Percentiles rank a stretch among this genome's conserved stretches.
phyloP scores from a whole-genome alignment of 2,888 invertebrate species.

The Nebria brevicollis region DNA sequence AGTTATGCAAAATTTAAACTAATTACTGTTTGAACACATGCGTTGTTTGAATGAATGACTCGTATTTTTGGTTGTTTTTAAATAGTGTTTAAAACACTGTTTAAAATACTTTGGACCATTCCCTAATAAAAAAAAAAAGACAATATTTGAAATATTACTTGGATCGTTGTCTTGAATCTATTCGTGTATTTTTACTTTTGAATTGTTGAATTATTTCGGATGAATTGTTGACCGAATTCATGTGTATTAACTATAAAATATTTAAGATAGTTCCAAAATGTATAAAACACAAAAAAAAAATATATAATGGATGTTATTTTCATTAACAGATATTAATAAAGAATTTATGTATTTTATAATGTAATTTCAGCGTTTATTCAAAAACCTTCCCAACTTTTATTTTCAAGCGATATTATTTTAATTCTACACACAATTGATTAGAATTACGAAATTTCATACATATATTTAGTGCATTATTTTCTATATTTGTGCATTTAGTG shows the following conservation, averaged over 20 bases:
- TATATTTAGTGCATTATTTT: too few species aligned
- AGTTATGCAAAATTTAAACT: background rate
- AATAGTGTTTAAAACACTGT: background rate
- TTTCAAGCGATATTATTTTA: background rate
- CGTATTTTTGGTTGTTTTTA: background rate
- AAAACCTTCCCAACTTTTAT: background rate
- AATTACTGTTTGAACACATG: background rate
- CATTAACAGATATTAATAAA: constrained; percentile 45
- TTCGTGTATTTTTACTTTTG: background rate
- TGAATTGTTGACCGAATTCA: constrained; percentile 41
- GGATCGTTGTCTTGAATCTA: background rate
- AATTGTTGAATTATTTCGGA: constrained; percentile 18
- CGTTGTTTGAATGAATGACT: background rate
- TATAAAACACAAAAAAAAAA: constrained; percentile 40
- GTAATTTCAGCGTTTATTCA: background rate
- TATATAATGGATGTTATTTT: constrained; percentile 46
- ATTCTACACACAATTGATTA: too few species aligned
- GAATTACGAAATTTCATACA: too few species aligned
- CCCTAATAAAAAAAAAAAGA: background rate
- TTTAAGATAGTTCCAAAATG: constrained; percentile 37
- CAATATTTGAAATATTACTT: background rate
- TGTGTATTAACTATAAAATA: constrained; percentile 42
- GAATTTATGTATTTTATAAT: constrained; percentile 44
- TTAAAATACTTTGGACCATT: background rate
- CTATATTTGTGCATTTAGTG: too few species aligned